Conservation (phyloP, 2,113 vertebrate genomes). For the Oncorhynchus mykiss region DNA sequence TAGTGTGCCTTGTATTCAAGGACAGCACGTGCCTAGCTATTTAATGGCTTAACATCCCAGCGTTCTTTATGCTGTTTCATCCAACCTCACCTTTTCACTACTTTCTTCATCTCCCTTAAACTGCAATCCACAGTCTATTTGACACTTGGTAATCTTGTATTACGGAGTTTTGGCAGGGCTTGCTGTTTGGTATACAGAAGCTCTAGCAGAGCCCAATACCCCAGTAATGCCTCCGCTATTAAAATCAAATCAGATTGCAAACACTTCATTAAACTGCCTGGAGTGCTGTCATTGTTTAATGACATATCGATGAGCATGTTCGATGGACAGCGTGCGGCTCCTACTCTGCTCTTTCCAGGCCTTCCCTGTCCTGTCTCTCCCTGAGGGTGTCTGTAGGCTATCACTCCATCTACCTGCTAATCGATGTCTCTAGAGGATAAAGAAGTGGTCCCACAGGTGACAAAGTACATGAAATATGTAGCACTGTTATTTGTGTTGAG, state of each 20-base stretch:
- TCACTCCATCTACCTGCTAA: slow-evolving; percentile 61
- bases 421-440: slow-evolving; percentile 59
- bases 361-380: slow-evolving; percentile 58
- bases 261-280: slow-evolving; percentile 72
- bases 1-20: neutral
- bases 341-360: slow-evolving; percentile 56
- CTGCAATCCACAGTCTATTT: slow-evolving; percentile 55
- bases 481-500: slow-evolving; percentile 51
- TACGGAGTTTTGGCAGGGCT: slow-evolving; percentile 31
- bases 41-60: neutral
- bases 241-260: slow-evolving; percentile 73
- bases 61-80: neutral
- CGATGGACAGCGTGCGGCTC: slow-evolving; percentile 42
- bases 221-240: slow-evolving; percentile 78
- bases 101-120: neutral
- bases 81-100: slow-evolving; percentile 10
- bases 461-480: slow-evolving; percentile 64
- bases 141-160: slow-evolving; percentile 66
- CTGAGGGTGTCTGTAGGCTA: slow-evolving; percentile 42
- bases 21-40: neutral
- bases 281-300: slow-evolving; percentile 84
- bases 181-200: slow-evolving; percentile 78
- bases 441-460: slow-evolving; percentile 49
- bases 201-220: slow-evolving; percentile 62
- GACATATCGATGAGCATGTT: slow-evolving; percentile 86